Conservation (phyloP, 2,888 invertebrate species). For the Ditula angustiorana region DNA sequence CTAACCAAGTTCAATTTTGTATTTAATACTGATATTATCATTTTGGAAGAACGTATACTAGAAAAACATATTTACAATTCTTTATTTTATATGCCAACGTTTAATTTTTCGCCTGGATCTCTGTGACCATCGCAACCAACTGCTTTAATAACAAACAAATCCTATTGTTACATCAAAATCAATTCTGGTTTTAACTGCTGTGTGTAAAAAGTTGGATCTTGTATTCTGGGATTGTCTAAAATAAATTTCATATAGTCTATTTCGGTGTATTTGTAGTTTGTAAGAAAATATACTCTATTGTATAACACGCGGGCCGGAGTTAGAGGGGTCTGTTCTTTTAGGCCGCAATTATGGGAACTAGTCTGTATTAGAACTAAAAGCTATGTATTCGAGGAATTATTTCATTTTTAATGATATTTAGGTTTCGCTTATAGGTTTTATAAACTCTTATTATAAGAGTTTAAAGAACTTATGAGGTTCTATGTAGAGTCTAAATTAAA, state of each 20-base stretch:
- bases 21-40: slow-evolving; percentile 83
- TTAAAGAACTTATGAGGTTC: not conserved
- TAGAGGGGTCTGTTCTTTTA: slow-evolving; percentile 46
- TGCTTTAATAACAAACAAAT: slow-evolving; percentile 57
- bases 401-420: too few relatives aligned
- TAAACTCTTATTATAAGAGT: too few relatives aligned
- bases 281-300: slow-evolving; percentile 84
- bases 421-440: too few relatives aligned
- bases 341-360: slow-evolving; percentile 6
- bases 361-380: not conserved
- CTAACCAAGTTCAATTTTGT: slow-evolving; percentile 84
- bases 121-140: slow-evolving; percentile 83
- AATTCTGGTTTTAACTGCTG: slow-evolving; percentile 67
- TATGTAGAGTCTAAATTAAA: not conserved
- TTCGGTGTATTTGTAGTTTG: slow-evolving; percentile 73
- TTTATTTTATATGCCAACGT: slow-evolving; percentile 74
- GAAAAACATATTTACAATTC: slow-evolving; percentile 83
- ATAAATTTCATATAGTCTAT: slow-evolving; percentile 81
- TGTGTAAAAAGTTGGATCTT: slow-evolving; percentile 85
- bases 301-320: slow-evolving; percentile 72
- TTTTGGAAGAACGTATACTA: slow-evolving; percentile 81
- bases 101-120: slow-evolving; percentile 78
- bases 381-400: too few relatives aligned
- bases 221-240: slow-evolving; percentile 85
- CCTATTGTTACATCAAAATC: slow-evolving; percentile 58